A percentile compares a stretch with the other conserved stretches of the same genome.
phyloP scores from a whole-genome alignment of 2,797 vertebrate species.

The Echiichthys vipera region DNA sequence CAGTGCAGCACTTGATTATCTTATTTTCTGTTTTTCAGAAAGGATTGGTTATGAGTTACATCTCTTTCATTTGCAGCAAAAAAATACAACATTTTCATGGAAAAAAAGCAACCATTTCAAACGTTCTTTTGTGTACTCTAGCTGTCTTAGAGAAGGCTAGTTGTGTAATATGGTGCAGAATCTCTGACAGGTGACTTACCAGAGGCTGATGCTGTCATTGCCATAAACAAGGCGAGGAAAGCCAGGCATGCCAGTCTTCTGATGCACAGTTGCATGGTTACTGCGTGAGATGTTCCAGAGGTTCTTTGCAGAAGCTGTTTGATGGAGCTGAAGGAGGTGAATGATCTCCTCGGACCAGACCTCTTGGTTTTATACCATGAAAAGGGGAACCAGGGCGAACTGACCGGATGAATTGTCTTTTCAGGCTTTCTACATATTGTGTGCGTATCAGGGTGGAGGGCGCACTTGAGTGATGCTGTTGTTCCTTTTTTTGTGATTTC shows the following conservation, averaged over 20 bases:
- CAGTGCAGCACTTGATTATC: slow-evolving; percentile 64
- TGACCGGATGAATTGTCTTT: slow-evolving; percentile 17
- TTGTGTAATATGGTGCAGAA: not conserved
- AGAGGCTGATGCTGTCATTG: slow-evolving; percentile 25
- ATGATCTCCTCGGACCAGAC: slow-evolving; percentile 31
- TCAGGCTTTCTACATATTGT: not conserved
- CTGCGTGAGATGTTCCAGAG: slow-evolving; percentile 48
- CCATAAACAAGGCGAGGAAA: slow-evolving; percentile 45
- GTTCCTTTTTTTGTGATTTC: slow-evolving; percentile 45
- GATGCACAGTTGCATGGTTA: slow-evolving; percentile 68
- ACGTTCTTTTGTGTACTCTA: not conserved
- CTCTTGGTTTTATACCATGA: slow-evolving; percentile 56
- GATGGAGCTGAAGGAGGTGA: slow-evolving; percentile 31
- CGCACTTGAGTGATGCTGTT: not conserved
- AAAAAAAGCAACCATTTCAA: not conserved
- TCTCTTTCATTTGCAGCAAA: not conserved
- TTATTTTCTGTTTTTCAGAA: slow-evolving; percentile 48
- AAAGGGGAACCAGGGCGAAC: slow-evolving; percentile 67
- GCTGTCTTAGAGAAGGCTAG: not conserved
- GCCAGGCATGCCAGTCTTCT: slow-evolving; percentile 56
- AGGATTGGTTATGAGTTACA: not conserved
- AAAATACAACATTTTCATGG: no score
- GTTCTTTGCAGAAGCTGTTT: slow-evolving; percentile 31
- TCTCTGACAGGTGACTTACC: slow-evolving; percentile 59
- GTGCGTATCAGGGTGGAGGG: slow-evolving; percentile 9